These are phyloP conservation scores for Chymomyza fuscimana DNA, from an alignment of 2,888 invertebrate species.

Conservation along the genomic window DNA sequence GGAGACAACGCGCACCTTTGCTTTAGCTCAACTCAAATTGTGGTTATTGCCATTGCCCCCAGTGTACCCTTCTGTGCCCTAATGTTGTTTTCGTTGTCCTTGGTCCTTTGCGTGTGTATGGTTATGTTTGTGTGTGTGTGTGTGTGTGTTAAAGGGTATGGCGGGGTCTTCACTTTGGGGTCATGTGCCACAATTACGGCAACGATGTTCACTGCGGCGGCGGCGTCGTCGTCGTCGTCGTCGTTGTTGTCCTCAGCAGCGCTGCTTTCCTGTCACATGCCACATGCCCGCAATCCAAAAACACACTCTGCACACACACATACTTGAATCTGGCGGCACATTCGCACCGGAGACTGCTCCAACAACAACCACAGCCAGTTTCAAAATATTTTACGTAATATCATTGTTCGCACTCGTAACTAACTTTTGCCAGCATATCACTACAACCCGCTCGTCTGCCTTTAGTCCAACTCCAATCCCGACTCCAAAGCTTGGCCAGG, in stretches of 20 bases:
- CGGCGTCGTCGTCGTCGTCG: conserved; percentile 36
- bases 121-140: neutral
- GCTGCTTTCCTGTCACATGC: conserved; percentile 70
- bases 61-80: neutral
- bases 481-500: neutral
- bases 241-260: conserved; percentile 41
- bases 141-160: neutral
- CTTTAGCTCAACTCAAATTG: conserved; percentile 53
- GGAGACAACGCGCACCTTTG: conserved; percentile 50
- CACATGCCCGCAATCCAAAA: conserved; percentile 63
- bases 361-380: conserved; percentile 35
- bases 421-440: conserved; percentile 57
- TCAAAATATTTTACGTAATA: conserved; percentile 75
- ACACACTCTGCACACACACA: conserved; percentile 4
- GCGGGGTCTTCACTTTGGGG: conserved; percentile 42
- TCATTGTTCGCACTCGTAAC: conserved; percentile 74
- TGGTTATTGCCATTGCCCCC: conserved; percentile 56
- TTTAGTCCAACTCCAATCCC: neutral
- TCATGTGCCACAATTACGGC: conserved; percentile 72
- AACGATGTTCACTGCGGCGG: neutral
- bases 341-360: neutral
- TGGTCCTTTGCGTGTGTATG: neutral
- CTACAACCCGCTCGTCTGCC: neutral
- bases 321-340: neutral
- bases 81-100: conserved; percentile 23